These are phyloP conservation scores for Hapalemur alaotrensis DNA, from an alignment of 2,797 vertebrate genomes.

Conservation along the genomic window DNA sequence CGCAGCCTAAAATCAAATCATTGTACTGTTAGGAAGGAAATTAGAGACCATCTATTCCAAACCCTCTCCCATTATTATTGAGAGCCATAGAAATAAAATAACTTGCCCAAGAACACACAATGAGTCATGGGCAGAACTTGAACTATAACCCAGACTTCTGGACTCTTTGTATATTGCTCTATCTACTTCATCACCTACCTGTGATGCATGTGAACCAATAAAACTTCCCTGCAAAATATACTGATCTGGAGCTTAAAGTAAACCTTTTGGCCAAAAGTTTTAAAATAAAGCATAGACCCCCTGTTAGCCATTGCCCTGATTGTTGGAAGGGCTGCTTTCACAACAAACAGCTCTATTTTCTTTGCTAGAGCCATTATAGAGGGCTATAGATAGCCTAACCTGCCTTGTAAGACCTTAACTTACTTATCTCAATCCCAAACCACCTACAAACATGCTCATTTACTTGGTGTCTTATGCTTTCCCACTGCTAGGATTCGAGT, in stretches of 20 bases:
- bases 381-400: background rate
- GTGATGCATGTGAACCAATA: background rate
- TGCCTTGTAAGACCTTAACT: background rate
- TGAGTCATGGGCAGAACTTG: background rate
- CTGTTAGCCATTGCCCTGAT: background rate
- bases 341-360: background rate
- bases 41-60: background rate
- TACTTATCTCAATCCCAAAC: background rate
- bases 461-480: background rate
- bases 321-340: background rate
- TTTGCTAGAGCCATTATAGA: background rate
- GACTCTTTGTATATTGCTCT: background rate
- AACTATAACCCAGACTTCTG: background rate
- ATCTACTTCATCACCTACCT: background rate
- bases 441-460: background rate
- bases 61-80: background rate
- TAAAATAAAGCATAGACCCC: background rate
- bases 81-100: background rate
- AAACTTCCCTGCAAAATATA: background rate
- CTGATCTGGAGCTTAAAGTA: background rate
- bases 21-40: background rate
- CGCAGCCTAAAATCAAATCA: background rate
- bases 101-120: background rate
- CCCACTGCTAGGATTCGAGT: background rate
- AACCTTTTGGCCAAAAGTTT: background rate